These are phyloP conservation scores for Clivina fossor DNA, from an alignment of 2,888 invertebrate species.

Conservation along the genomic window DNA sequence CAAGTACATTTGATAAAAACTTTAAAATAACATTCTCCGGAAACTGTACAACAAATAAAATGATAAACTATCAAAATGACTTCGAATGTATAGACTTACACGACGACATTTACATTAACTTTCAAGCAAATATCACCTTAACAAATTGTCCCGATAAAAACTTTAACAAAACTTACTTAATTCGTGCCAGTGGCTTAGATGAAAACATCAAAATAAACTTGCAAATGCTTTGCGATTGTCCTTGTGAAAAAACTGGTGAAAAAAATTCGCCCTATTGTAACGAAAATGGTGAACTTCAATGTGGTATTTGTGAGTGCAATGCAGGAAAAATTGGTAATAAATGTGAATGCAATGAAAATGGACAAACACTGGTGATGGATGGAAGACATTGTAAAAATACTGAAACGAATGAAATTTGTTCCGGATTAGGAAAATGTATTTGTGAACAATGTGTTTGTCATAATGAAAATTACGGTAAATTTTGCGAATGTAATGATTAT, in stretches of 20 bases:
- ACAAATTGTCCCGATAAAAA: conserved; percentile 59
- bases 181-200: conserved; percentile 71
- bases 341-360: conserved; percentile 59
- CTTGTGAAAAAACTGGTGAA: conserved; percentile 62
- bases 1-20: conserved; percentile 6
- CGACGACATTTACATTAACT: conserved; percentile 41
- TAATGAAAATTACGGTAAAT: conserved; percentile 57
- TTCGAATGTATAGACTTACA: conserved; percentile 5
- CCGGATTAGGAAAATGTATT: conserved; percentile 62
- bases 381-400: conserved; percentile 37
- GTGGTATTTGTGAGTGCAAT: conserved; percentile 64
- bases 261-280: conserved; percentile 53
- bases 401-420: conserved; percentile 50
- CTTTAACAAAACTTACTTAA: conserved; percentile 41
- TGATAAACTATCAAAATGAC: too few relatives aligned
- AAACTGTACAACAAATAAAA: conserved; percentile 49
- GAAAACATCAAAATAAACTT: conserved; percentile 71
- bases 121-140: conserved; percentile 59
- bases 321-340: conserved; percentile 54
- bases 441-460: conserved; percentile 57
- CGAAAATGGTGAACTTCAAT: conserved; percentile 56
- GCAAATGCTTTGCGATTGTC: conserved; percentile 70
- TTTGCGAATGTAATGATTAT: conserved; percentile 77
- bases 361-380: too few relatives aligned
- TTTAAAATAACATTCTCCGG: conserved; percentile 46